Percentiles rank a stretch among this genome's conserved stretches.
Evolutionary conservation across 2,797 vertebrate species (phyloP).

Genomic region (Serranus cabrilla): DNA sequence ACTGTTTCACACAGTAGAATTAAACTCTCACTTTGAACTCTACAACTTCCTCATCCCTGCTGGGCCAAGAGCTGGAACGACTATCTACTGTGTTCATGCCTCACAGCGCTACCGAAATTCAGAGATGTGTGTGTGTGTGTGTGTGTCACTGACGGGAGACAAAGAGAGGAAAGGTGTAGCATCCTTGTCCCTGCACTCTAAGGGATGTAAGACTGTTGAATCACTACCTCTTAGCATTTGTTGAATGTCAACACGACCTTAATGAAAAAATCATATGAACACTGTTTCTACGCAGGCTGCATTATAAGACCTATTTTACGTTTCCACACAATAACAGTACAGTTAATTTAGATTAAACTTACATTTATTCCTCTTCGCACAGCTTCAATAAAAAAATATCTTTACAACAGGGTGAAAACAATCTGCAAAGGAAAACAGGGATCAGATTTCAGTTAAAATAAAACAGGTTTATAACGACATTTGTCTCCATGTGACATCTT

Average conservation of each 20-base stretch:
- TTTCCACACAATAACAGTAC: background rate
- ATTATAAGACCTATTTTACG: background rate
- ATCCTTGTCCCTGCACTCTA: conserved; percentile 80
- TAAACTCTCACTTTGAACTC: conserved; percentile 38
- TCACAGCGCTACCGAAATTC: conserved; percentile 62
- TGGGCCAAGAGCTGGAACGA: conserved; percentile 27
- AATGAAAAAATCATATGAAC: background rate
- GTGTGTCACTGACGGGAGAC: conserved; percentile 79
- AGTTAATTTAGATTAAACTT: background rate
- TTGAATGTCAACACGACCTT: background rate
- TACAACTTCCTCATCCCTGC: conserved; percentile 43
- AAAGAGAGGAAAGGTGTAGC: conserved; percentile 96
- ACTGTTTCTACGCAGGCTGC: background rate
- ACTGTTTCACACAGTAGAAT: background rate
- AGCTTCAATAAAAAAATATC: conserved; percentile 33
- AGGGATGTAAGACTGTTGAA: conserved; percentile 23
- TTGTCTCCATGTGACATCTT: conserved; percentile 9
- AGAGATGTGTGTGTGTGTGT: conserved; percentile 31
- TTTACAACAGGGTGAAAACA: conserved; percentile 16
- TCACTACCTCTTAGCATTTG: conserved; percentile 22
- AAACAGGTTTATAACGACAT: conserved; percentile 16
- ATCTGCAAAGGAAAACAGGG: background rate
- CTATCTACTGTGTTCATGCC: conserved; percentile 77
- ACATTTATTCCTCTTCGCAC: background rate
- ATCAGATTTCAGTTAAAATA: conserved; percentile 31